phyloP scores from a whole-genome alignment of 2,797 vertebrate species.

The Nyctibius grandis region DNA sequence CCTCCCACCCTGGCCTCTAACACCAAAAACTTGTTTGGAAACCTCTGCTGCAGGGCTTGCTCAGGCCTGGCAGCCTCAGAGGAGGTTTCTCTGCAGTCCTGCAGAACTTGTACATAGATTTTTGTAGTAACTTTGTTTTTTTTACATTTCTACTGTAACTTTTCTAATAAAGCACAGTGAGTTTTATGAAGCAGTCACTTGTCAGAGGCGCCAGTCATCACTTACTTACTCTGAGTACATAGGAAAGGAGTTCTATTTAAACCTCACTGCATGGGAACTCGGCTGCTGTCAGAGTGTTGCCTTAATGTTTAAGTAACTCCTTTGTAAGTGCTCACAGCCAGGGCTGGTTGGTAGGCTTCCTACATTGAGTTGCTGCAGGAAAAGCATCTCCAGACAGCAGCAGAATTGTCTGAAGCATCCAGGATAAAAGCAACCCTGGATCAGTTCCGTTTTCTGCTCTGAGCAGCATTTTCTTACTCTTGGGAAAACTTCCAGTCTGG shows the following conservation, averaged over 20 bases:
- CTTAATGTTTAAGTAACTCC: neutral
- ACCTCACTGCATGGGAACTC: neutral
- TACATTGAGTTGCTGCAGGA: neutral
- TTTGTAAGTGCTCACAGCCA: neutral
- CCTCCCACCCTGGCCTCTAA: neutral
- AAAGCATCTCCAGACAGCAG: neutral
- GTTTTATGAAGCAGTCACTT: neutral
- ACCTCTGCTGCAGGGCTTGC: neutral
- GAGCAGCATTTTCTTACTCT: neutral
- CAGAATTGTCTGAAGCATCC: neutral
- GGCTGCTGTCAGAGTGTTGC: neutral
- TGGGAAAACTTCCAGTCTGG: neutral
- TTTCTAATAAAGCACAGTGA: slow-evolving; percentile 56
- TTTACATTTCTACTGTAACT: slow-evolving; percentile 50
- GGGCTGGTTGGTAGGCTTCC: neutral
- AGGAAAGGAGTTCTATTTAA: neutral
- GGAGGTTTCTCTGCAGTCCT: neutral
- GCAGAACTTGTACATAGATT: neutral
- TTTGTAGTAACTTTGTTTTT: neutral
- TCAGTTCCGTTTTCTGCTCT: neutral
- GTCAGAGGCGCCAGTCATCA: neutral
- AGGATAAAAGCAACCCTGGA: neutral
- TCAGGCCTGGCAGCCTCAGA: neutral
- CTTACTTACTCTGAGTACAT: accelerated
- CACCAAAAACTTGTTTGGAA: neutral